Conservation (phyloP, 2,113 vertebrate genomes). For the Sinocyclocheilus maitianheensis region DNA sequence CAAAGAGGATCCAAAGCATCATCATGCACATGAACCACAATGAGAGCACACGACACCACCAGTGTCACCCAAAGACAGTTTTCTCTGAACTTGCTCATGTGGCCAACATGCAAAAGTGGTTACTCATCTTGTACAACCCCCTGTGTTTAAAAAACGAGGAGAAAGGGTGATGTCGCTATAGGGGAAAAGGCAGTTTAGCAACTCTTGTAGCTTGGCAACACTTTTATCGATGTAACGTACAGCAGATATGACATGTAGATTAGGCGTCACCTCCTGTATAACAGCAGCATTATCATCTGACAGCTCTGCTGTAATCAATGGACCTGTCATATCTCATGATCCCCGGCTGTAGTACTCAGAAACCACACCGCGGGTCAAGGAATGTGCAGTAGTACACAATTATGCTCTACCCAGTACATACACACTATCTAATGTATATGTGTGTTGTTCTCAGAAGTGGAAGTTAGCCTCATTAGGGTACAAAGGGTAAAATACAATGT, state of each 20-base stretch:
- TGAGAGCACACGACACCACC: background rate
- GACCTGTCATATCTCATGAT: background rate
- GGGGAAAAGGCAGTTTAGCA: background rate
- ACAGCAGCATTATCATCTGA: background rate
- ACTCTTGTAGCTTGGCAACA: background rate
- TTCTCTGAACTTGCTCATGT: background rate
- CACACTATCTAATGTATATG: background rate
- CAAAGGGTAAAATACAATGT: slow-evolving; percentile 19
- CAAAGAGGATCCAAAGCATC: background rate
- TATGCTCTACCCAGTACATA: background rate
- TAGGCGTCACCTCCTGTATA: background rate
- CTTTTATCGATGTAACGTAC: background rate
- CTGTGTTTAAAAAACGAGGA: background rate
- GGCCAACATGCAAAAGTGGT: background rate
- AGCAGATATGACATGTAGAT: background rate
- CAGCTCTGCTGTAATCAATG: background rate
- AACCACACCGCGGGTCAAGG: background rate
- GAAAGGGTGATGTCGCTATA: background rate
- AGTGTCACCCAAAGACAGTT: background rate
- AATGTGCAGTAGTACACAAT: background rate
- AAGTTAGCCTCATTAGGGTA: background rate
- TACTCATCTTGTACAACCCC: background rate
- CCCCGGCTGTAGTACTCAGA: background rate
- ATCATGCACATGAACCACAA: slow-evolving; percentile 3
- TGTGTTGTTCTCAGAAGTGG: background rate